These are phyloP conservation scores for Phylloscopus whistleri DNA, from an alignment of 2,113 vertebrate genomes.

Conservation along the genomic window DNA sequence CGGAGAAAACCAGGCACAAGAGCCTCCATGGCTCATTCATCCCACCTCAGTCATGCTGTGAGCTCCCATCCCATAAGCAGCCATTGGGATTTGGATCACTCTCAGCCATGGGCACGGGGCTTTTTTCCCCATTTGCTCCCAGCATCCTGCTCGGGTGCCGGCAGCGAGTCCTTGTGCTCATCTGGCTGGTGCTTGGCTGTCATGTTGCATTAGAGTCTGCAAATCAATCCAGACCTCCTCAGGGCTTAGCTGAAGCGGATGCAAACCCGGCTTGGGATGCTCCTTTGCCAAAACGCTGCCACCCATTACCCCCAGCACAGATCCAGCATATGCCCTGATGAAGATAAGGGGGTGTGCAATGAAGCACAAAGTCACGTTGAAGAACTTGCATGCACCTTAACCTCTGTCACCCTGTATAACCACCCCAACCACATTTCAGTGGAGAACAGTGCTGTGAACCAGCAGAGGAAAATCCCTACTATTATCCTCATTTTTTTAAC, in stretches of 20 bases:
- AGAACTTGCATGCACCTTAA: not conserved
- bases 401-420: accelerated
- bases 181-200: not conserved
- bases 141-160: not conserved
- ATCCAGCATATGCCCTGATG: accelerated
- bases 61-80: not conserved
- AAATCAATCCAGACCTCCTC: not conserved
- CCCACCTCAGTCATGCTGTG: not conserved
- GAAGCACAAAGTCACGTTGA: not conserved
- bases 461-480: not conserved
- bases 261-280: not conserved
- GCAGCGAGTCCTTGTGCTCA: not conserved
- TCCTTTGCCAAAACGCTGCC: not conserved
- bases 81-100: accelerated
- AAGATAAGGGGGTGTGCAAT: not conserved
- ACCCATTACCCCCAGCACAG: not conserved
- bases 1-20: not conserved
- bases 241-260: not conserved
- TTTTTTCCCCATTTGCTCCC: not conserved
- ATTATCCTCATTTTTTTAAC: accelerated
- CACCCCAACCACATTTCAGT: accelerated
- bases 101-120: not conserved
- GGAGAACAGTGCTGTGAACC: accelerated
- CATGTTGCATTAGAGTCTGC: not conserved
- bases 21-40: not conserved